A percentile compares a stretch with the other conserved stretches of the same genome.
Evolutionary conservation across 30 jellyfish, hydroid and myxozoan genomes (phyloP).

Genomic region (Clytia hemisphaerica): DNA sequence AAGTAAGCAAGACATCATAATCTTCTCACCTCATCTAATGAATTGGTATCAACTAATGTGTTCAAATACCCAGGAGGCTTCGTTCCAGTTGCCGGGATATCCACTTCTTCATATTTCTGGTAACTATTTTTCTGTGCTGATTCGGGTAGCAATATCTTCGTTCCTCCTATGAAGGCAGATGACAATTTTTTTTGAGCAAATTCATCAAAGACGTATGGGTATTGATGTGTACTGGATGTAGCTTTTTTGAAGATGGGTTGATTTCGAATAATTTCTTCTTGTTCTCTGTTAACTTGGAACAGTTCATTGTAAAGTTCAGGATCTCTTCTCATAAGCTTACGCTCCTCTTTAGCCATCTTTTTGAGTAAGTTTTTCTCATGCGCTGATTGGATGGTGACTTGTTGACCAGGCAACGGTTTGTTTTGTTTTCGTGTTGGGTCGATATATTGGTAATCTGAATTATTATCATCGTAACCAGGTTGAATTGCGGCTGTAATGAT

Average conservation of each 20-base stretch:
- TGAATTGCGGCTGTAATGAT: slow-evolving; percentile 23
- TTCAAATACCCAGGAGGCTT: slow-evolving; percentile 82
- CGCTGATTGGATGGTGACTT: slow-evolving; percentile 86
- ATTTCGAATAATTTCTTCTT: slow-evolving; percentile 8
- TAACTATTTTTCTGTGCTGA: slow-evolving; percentile 41
- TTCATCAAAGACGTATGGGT: slow-evolving; percentile 91
- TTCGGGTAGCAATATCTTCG: slow-evolving; percentile 82
- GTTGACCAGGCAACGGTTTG: slow-evolving; percentile 57
- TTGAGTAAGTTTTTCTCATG: slow-evolving; percentile 66
- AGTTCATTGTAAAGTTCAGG: slow-evolving; percentile 26
- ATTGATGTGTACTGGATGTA: slow-evolving; percentile 27
- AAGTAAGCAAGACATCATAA: not conserved
- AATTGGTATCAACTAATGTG: slow-evolving; percentile 36
- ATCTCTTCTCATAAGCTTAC: slow-evolving; percentile 44
- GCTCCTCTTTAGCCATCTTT: slow-evolving; percentile 71
- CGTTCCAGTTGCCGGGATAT: slow-evolving; percentile 79
- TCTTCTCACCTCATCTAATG: slow-evolving; percentile 83
- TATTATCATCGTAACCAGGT: not conserved
- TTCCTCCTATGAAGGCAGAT: slow-evolving; percentile 74
- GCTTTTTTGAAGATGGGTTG: slow-evolving; percentile 30
- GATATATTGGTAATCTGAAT: slow-evolving; percentile 24
- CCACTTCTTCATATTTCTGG: slow-evolving; percentile 68
- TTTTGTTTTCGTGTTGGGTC: slow-evolving; percentile 27
- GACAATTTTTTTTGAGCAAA: slow-evolving; percentile 62
- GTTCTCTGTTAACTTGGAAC: slow-evolving; percentile 22